Evolutionary conservation across 2,888 invertebrate genomes (phyloP).

Genomic region (Tridacna gigas): DNA sequence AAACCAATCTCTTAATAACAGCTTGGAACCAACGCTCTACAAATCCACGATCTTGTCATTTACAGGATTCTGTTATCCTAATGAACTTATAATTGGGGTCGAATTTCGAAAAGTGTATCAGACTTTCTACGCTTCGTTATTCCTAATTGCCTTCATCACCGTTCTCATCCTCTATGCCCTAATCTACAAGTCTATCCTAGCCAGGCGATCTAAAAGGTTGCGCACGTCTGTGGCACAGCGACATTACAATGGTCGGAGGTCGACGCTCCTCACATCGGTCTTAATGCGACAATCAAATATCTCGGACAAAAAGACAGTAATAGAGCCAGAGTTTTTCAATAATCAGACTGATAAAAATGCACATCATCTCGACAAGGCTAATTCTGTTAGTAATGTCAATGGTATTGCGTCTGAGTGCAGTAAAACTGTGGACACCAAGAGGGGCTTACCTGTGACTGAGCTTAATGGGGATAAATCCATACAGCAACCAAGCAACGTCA

Average conservation of each 20-base stretch:
- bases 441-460: neutral
- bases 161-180: slow-evolving; percentile 65
- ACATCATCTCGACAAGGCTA: neutral
- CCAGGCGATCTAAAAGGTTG: slow-evolving; percentile 55
- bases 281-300: slow-evolving; percentile 30
- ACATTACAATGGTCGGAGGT: slow-evolving; percentile 33
- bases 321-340: slow-evolving; percentile 19
- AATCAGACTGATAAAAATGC: slow-evolving; percentile 1
- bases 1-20: slow-evolving; percentile 20
- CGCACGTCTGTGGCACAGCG: slow-evolving; percentile 45
- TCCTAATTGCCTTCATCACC: slow-evolving; percentile 63
- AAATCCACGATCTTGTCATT: slow-evolving; percentile 24
- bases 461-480: neutral
- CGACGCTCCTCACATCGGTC: slow-evolving; percentile 40
- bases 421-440: neutral
- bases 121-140: slow-evolving; percentile 66
- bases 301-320: slow-evolving; percentile 19
- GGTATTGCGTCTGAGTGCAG: neutral
- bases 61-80: slow-evolving; percentile 63
- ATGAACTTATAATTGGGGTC: slow-evolving; percentile 52
- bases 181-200: slow-evolving; percentile 64
- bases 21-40: slow-evolving; percentile 10
- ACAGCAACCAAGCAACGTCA: neutral
- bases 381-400: neutral
- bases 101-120: slow-evolving; percentile 63